Evolutionary conservation across 2,888 invertebrate genomes (phyloP).

Genomic region (Chouioia cunea): DNA sequence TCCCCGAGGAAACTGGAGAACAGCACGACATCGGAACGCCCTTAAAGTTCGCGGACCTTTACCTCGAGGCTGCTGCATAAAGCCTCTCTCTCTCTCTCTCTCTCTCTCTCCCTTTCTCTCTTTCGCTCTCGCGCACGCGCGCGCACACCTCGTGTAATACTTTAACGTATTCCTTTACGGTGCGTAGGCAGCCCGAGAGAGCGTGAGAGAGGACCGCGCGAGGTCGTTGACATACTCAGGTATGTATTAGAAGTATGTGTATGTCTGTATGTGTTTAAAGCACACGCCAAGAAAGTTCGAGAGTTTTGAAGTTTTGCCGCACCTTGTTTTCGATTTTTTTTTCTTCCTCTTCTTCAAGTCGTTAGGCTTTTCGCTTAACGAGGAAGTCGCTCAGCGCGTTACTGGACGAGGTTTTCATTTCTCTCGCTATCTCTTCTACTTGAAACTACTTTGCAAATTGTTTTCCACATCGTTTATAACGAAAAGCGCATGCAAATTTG

Average conservation of each 20-base stretch:
- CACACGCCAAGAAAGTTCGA: not conserved
- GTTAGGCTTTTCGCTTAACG: not conserved
- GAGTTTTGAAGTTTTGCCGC: conserved; percentile 24
- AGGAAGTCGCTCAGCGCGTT: not conserved
- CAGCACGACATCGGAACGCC: conserved; percentile 38
- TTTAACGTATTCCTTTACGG: conserved; percentile 24
- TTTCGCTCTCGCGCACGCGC: no score
- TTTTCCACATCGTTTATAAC: no score
- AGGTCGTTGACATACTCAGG: conserved; percentile 29
- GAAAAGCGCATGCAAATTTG: no score
- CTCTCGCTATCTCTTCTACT: no score
- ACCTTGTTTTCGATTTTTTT: not conserved
- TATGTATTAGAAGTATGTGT: not conserved
- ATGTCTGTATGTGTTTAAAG: no score
- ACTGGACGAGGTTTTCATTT: no score
- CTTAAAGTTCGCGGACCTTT: conserved; percentile 43
- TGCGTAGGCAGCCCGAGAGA: conserved; percentile 26
- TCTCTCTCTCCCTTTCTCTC: conserved; percentile 29
- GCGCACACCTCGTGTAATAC: not conserved
- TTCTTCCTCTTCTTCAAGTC: not conserved
- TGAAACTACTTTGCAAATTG: no score
- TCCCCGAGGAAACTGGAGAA: not conserved
- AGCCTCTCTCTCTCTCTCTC: conserved; percentile 18
- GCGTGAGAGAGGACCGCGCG: not conserved
- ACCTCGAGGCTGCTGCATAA: conserved; percentile 6